A percentile compares a stretch with the other conserved stretches of the same genome.
Conservation (phyloP, 2,797 vertebrate genomes). For the Rhyacichthys aspro region DNA sequence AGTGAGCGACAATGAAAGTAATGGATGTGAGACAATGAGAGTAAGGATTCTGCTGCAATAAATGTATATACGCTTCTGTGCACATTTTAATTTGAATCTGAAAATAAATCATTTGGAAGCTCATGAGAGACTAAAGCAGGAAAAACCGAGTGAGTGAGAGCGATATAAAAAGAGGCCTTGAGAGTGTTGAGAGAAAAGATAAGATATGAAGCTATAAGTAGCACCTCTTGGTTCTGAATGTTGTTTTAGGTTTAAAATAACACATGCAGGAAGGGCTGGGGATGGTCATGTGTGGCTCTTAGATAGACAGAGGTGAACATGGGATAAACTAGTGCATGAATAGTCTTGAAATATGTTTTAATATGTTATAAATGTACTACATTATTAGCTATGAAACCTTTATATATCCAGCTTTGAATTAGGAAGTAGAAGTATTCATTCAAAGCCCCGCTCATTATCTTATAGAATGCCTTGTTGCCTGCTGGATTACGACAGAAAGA, state of each 20-base stretch:
- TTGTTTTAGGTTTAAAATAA: conserved; percentile 57
- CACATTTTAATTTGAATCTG: no score
- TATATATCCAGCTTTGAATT: no score
- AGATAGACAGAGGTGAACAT: no score
- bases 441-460: neutral
- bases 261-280: conserved; percentile 43
- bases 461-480: conserved; percentile 90
- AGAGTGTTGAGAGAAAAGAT: conserved; percentile 61
- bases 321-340: no score
- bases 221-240: conserved; percentile 30
- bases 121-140: neutral
- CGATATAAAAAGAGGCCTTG: conserved; percentile 3
- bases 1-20: conserved; percentile 4
- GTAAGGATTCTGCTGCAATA: neutral
- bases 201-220: conserved; percentile 72
- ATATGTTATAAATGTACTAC: no score
- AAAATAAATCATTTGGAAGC: no score
- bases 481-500: conserved; percentile 95
- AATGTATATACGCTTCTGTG: neutral
- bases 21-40: neutral
- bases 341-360: no score
- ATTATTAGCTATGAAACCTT: no score
- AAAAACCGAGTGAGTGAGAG: neutral
- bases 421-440: no score
- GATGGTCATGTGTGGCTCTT: conserved; percentile 14